Base-by-base conservation (phyloP, 2,888 invertebrate genomes). In the Pachycephus smyrnensis region DNA sequence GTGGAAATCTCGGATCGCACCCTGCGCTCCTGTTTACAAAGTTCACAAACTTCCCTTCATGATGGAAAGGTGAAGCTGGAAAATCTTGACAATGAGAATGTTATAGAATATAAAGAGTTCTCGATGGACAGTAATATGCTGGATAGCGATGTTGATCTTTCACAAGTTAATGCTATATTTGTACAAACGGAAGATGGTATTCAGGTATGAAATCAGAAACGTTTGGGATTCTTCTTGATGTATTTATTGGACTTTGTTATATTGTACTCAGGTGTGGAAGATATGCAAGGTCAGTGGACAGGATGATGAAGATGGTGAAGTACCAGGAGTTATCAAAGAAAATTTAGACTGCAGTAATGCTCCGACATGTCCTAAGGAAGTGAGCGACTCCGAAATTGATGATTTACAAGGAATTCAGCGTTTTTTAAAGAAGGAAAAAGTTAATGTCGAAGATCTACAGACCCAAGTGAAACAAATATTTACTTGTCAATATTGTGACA, bases 1-100 rank as follows among this genome's bases (percentile, higher is more conserved):
- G 86, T 89, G 15, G 85, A 88, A 77, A 83, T 86, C 12, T 89
- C 89, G 0, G 86, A 89, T 79, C 82, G 82, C 9, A 83, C 86
- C 0, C 81, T 89, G 9, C 81, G 87, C 76, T 82, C 84, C 30
- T 86, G 84, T 78, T 82, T 88, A 68, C 77, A 84, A 33, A 75
- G 32, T 32, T 71, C 69, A 33, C 80, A 73, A 55, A 71, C 37
- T 23, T 23, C 55, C 23, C 23, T 55, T 55, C 23, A 55, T 2
- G 55, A 55, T 55, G 55, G 9, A 73, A 81, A 32, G 78, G 76
- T 55, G 36, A 68, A 23, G 68, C 75, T 30, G 73, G 78, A 82
- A 76, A 76, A 79, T 33, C 77, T 77, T 32, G 79, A 80, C 12
- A 77, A 80, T 69, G 77, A 79, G 71, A 78, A 75, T n/a, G 69